Conservation (phyloP, 2,113 vertebrate genomes). For the Rutilus rutilus region DNA sequence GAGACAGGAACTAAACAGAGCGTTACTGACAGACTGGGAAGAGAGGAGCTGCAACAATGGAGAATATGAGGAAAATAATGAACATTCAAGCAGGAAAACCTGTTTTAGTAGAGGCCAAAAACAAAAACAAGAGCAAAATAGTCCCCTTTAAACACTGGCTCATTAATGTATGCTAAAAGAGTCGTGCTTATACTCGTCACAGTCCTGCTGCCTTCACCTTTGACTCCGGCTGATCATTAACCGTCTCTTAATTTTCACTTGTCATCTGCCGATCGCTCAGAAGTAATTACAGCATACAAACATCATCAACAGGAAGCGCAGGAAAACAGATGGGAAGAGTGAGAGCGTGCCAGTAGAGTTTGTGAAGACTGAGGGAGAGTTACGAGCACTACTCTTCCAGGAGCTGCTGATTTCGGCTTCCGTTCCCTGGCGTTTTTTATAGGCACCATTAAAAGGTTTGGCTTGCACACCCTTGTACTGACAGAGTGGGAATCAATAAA, state of each 20-base stretch:
- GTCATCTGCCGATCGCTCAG: not conserved
- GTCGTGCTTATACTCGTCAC: not conserved
- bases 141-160: not conserved
- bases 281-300: not conserved
- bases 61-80: too few species aligned
- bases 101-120: too few species aligned
- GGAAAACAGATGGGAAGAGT: not conserved
- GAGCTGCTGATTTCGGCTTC: not conserved
- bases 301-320: not conserved
- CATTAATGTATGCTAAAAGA: not conserved
- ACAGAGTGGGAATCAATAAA: conserved; percentile 6
- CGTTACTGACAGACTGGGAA: too few species aligned
- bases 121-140: too few species aligned
- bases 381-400: not conserved
- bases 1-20: too few species aligned
- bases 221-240: not conserved
- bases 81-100: too few species aligned
- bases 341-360: not conserved
- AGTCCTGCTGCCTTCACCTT: not conserved
- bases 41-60: too few species aligned
- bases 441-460: conserved; percentile 30
- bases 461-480: not conserved
- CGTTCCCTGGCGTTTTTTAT: not conserved
- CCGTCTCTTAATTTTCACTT: not conserved
- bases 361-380: too few species aligned